Conservation (phyloP, 2,888 invertebrate genomes). For the Phrixothrix hirtus region DNA sequence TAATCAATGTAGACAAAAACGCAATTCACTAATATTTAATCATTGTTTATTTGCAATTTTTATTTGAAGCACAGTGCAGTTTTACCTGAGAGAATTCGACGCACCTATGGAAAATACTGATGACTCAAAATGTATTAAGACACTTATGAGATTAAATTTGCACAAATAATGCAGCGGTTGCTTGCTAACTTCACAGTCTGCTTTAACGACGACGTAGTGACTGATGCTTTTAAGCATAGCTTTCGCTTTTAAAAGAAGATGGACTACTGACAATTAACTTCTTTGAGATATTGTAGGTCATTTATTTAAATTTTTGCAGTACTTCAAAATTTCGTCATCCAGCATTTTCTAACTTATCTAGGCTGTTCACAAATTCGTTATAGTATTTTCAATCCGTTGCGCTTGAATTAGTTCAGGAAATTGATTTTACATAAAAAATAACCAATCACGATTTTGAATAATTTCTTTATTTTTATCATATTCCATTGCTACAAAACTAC, state of each 20-base stretch:
- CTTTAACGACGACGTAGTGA: slow-evolving; percentile 9
- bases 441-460: too few species aligned
- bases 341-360: too few species aligned
- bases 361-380: too few species aligned
- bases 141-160: neutral
- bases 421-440: too few species aligned
- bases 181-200: slow-evolving; percentile 9
- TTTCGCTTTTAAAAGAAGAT: slow-evolving; percentile 24
- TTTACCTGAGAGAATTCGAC: too few species aligned
- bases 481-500: neutral
- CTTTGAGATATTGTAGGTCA: slow-evolving; percentile 12
- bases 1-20: too few species aligned
- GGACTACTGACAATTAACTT: slow-evolving; percentile 6
- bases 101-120: too few species aligned
- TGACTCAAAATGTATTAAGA: too few species aligned
- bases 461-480: neutral
- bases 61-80: too few species aligned
- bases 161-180: neutral
- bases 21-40: slow-evolving; percentile 8
- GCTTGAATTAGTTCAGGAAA: slow-evolving; percentile 1
- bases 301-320: slow-evolving; percentile 1
- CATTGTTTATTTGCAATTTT: too few species aligned
- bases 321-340: too few species aligned
- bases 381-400: too few species aligned
- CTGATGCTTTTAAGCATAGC: slow-evolving; percentile 14